Percentiles rank a stretch among this genome's conserved stretches.
Evolutionary conservation across 2,113 vertebrate genomes (phyloP).

Genomic region (Tetrao urogallus): DNA sequence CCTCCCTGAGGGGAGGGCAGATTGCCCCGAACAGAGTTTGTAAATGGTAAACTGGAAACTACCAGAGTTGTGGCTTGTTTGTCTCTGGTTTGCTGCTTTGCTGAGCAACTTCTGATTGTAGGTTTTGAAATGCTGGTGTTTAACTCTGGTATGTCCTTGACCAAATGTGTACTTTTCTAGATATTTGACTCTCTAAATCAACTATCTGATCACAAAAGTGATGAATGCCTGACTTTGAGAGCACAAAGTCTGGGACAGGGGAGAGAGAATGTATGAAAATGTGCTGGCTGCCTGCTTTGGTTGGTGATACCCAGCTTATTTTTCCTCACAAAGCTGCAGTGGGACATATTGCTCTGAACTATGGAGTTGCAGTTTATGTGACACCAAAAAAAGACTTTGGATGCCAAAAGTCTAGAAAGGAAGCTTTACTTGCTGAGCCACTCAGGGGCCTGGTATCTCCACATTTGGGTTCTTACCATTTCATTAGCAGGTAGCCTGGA

Average conservation of each 20-base stretch:
- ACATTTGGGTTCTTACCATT: slow-evolving; percentile 42
- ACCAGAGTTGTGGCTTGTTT: accelerated
- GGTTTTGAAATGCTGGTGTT: not conserved
- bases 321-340: slow-evolving; percentile 2
- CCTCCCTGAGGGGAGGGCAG: not conserved
- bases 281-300: not conserved
- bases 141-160: not conserved
- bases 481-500: slow-evolving; percentile 70
- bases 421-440: not conserved
- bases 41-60: not conserved
- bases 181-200: slow-evolving; percentile 8
- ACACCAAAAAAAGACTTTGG: not conserved
- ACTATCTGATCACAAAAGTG: not conserved
- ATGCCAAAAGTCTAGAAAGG: not conserved
- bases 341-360: not conserved
- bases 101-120: not conserved
- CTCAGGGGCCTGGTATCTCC: slow-evolving; percentile 4
- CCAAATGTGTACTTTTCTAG: slow-evolving; percentile 35
- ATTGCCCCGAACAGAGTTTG: not conserved
- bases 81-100: not conserved
- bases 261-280: not conserved
- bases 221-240: slow-evolving; percentile 15
- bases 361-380: not conserved
- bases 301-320: not conserved
- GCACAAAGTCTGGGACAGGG: not conserved